Conservation (phyloP, 2,797 vertebrate genomes). For the Lerista edwardsae region DNA sequence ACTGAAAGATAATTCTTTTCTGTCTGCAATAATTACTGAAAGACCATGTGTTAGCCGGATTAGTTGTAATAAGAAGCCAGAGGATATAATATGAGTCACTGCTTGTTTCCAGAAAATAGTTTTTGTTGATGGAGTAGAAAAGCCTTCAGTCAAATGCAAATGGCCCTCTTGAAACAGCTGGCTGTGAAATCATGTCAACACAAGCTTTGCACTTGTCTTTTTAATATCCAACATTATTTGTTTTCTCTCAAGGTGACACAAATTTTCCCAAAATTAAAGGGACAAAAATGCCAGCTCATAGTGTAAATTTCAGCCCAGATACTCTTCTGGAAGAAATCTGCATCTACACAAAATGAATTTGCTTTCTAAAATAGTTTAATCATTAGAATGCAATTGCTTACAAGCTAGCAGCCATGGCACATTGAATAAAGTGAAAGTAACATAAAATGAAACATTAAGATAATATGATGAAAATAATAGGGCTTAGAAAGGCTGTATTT, state of each 20-base stretch:
- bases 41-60: slow-evolving; percentile 4
- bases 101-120: slow-evolving; percentile 9
- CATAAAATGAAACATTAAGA: not conserved
- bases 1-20: not conserved
- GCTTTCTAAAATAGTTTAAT: slow-evolving; percentile 19
- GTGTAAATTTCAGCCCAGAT: not conserved
- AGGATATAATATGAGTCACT: slow-evolving; percentile 18
- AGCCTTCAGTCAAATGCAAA: not conserved
- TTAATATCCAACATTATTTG: slow-evolving; percentile 19
- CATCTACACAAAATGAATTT: not conserved
- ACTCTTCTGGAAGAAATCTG: not conserved
- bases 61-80: slow-evolving; percentile 50
- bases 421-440: not conserved
- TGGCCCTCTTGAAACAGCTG: not conserved
- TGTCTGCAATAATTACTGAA: slow-evolving; percentile 44
- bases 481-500: not conserved
- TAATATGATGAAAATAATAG: not conserved
- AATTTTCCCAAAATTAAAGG: slow-evolving; percentile 11
- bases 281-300: not conserved
- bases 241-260: rapidly evolving
- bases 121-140: rapidly evolving
- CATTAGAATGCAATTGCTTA: not conserved
- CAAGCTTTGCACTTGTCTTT: not conserved
- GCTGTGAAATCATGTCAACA: slow-evolving; percentile 39
- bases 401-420: not conserved